Evolutionary conservation across 2,888 invertebrate species (phyloP).

Genomic region (Heliconius ismenius): DNA sequence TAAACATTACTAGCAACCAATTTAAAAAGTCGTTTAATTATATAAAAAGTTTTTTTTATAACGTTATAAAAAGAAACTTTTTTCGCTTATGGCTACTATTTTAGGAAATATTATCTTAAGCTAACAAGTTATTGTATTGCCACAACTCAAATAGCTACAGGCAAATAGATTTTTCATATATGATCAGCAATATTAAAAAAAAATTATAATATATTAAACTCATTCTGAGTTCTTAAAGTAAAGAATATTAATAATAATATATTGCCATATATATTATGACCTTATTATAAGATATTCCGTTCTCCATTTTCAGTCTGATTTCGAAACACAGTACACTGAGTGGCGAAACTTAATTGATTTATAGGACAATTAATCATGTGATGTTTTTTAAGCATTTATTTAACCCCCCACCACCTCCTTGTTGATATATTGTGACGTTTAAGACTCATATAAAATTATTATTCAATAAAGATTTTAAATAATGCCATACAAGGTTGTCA

Average conservation of each 20-base stretch:
- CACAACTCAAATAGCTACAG: conserved; percentile 22
- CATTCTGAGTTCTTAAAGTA: not conserved
- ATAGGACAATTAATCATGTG: too few relatives aligned
- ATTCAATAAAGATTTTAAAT: too few relatives aligned
- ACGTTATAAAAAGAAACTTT: not conserved
- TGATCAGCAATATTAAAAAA: conserved; percentile 6
- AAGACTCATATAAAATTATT: too few relatives aligned
- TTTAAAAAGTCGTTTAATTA: conserved; percentile 4
- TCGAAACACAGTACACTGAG: too few relatives aligned
- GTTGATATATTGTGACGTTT: too few relatives aligned
- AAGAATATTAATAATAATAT: conserved; percentile 1
- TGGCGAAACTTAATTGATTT: too few relatives aligned
- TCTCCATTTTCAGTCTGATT: too few relatives aligned
- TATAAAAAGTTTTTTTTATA: not conserved
- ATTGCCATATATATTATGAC: not conserved
- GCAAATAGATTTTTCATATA: conserved; percentile 12
- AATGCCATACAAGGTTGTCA: not conserved
- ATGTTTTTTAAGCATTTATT: too few relatives aligned
- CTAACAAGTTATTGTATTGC: conserved; percentile 39
- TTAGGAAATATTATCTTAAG: conserved; percentile 45
- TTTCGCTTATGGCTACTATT: conserved; percentile 51
- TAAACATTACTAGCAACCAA: not conserved
- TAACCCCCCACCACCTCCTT: too few relatives aligned
- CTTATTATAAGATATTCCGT: not conserved
- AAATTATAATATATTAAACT: not conserved